Base-by-base conservation (phyloP, 2,888 invertebrate species). In the Ophion ventricosus region DNA sequence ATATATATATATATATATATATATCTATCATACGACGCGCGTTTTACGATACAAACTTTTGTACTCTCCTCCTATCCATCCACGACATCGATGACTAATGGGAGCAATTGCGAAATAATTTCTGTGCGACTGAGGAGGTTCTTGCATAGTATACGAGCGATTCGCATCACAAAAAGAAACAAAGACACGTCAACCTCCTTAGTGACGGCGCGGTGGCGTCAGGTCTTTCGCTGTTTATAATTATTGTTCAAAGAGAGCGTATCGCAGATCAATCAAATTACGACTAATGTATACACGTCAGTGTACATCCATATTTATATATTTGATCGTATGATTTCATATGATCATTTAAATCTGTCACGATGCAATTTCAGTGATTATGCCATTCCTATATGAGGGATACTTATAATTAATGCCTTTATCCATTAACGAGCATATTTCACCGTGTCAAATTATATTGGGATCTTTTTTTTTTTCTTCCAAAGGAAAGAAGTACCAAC, bases 261-360 rank as follows among this genome's bases (percentile, higher is more conserved):
- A 43, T 63, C 26, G 64, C 14, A 35, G 64, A 29, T 29, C 26
- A 29, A 35, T 29, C 26, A 64, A 64, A 64, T 35, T 35, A 10
- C 10, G 10, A 8, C 35, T 7, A 3, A 2, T 20, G 10, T 35
- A 35, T n/a, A n/a, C 8, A 64, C 20, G 26, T 61, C 14, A 3
- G 7, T 17, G n/a, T n/a, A 1, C 11, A 14, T 66, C 23, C 29
- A 35, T 20, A 43, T 35, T 35, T 23, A 23, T 2, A 35, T 10
- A 35, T 63, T 57, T 67, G 29, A 66, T 69, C 69, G 69, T 29
- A 54, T 49, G 49, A 49, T 17, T 35, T 49, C 49, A 17, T 49
- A 17, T 49, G 17, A 49, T 49, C 49, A 49, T 49, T 17, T 49
- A 49, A 49, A 14, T 49, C 17, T 17, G 17, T 49, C 49, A 14